phyloP scores from a whole-genome alignment of 1,140 invertebrate species.

The Drosophila nasuta region DNA sequence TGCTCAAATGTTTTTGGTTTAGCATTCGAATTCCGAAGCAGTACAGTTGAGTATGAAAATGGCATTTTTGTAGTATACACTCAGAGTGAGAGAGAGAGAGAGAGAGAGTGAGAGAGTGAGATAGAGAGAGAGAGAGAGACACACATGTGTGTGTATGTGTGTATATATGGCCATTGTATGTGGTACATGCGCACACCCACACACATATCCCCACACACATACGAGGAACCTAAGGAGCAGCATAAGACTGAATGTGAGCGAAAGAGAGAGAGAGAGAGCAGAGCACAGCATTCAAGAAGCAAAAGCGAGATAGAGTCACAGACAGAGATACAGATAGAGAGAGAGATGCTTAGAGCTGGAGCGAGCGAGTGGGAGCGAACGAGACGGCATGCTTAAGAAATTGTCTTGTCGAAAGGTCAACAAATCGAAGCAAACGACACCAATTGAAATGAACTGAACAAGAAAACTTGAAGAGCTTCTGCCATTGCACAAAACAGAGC shows the following conservation, averaged over 20 bases:
- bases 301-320: background rate
- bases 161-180: conserved; percentile 58
- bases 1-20: conserved; percentile 72
- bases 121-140: background rate
- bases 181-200: conserved; percentile 73
- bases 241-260: conserved; percentile 3
- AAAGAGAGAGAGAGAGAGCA: background rate
- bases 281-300: background rate
- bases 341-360: too few species aligned
- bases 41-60: conserved; percentile 82
- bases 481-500: background rate
- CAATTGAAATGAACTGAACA: conserved; percentile 18
- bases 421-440: conserved; percentile 21
- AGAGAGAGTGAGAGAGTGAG: conserved; percentile 4
- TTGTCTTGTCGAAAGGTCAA: conserved; percentile 27
- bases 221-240: background rate
- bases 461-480: background rate
- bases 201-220: conserved; percentile 27
- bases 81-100: conserved; percentile 22
- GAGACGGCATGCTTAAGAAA: background rate
- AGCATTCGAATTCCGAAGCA: conserved; percentile 77
- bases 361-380: background rate
- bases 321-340: background rate
- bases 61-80: conserved; percentile 67
- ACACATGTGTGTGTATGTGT: conserved; percentile 30